Percentiles rank a stretch among this genome's conserved stretches.
phyloP scores from a whole-genome alignment of 2,888 invertebrate genomes.

The Chorisops tibialis region DNA sequence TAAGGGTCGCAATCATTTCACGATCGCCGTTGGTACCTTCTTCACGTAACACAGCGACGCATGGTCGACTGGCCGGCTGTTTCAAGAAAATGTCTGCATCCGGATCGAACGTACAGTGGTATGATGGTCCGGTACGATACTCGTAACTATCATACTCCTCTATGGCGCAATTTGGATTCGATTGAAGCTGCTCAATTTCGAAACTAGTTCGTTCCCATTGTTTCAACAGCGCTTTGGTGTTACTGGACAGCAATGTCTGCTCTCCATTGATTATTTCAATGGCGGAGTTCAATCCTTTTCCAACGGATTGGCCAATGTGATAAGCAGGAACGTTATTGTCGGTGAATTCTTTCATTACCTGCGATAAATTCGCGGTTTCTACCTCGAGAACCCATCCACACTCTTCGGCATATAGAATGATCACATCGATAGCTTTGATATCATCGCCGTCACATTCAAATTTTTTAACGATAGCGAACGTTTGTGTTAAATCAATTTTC shows the following conservation, averaged over 20 bases:
- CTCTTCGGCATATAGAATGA: slow-evolving; percentile 80
- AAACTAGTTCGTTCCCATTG: slow-evolving; percentile 97
- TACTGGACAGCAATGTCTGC: slow-evolving; percentile 56
- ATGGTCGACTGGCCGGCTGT: slow-evolving; percentile 52
- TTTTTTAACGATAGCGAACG: slow-evolving; percentile 35
- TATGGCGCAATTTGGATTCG: slow-evolving; percentile 71
- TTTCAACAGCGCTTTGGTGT: slow-evolving; percentile 67
- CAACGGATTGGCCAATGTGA: slow-evolving; percentile 64
- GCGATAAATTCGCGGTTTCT: slow-evolving; percentile 54
- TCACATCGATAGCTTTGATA: slow-evolving; percentile 55
- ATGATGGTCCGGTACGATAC: slow-evolving; percentile 67
- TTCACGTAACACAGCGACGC: slow-evolving; percentile 89
- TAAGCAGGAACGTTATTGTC: slow-evolving; percentile 61
- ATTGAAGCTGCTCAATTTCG: slow-evolving; percentile 80
- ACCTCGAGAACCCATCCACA: slow-evolving; percentile 82
- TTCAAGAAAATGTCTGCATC: slow-evolving; percentile 54
- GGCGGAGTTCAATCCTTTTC: slow-evolving; percentile 60
- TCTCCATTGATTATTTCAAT: slow-evolving; percentile 38
- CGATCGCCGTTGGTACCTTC: slow-evolving; percentile 94
- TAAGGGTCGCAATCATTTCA: slow-evolving; percentile 91
- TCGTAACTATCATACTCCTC: slow-evolving; percentile 73
- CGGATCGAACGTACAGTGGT: slow-evolving; percentile 69
- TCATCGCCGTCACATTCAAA: slow-evolving; percentile 33
- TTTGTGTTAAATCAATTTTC: slow-evolving; percentile 60
- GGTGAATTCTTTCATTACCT: slow-evolving; percentile 62